Percentiles rank a stretch among this genome's conserved stretches.
These are phyloP conservation scores for Porites cylindrica DNA, from an alignment of 92 coral and sea anemone genomes.

Conservation along the genomic window DNA sequence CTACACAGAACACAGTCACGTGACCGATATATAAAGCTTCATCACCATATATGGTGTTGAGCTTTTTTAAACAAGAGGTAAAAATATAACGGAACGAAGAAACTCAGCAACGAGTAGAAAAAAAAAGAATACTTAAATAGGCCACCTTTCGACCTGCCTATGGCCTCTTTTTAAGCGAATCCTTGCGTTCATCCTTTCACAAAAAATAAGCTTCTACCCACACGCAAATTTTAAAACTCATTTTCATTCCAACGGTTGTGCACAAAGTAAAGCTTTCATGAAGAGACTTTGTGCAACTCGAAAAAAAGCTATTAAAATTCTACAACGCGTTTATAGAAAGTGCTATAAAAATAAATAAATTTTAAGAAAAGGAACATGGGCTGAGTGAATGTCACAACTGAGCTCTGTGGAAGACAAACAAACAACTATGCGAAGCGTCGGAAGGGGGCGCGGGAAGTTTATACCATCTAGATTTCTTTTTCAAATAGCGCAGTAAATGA, in stretches of 20 bases:
- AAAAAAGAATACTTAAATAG: not conserved
- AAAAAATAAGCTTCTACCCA: no score
- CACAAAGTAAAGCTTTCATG: no score
- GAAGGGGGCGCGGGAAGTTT: no score
- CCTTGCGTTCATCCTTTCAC: no score
- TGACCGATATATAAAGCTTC: not conserved
- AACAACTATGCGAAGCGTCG: no score
- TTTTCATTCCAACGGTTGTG: no score
- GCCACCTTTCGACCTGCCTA: no score
- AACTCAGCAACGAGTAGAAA: not conserved
- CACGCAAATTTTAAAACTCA: no score
- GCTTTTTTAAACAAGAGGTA: not conserved
- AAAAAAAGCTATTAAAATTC: not conserved
- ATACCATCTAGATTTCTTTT: no score
- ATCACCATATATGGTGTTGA: not conserved
- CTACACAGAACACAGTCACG: slow-evolving; percentile 25
- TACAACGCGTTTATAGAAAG: not conserved
- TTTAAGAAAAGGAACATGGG: not conserved
- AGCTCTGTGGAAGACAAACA: not conserved
- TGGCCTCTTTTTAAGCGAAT: no score
- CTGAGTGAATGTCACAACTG: not conserved
- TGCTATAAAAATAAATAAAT: slow-evolving; percentile 20
- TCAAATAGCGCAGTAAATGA: no score
- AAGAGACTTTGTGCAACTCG: no score
- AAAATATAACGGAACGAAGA: not conserved